Conservation (phyloP, 2,797 vertebrate genomes). For the Scarus forsteni region DNA sequence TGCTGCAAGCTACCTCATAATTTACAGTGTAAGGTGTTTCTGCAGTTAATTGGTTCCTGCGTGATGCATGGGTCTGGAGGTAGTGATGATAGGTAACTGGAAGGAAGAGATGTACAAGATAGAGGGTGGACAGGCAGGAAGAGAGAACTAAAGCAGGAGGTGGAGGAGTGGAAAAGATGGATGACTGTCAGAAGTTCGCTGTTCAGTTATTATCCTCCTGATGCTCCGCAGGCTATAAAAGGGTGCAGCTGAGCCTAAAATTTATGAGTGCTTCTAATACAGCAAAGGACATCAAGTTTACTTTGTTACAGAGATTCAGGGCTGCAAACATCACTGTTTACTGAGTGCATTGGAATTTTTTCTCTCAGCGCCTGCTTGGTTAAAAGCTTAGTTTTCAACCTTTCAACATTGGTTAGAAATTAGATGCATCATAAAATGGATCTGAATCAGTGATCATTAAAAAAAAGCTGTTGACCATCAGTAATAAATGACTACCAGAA, state of each 20-base stretch:
- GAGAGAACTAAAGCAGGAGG: conserved; percentile 11
- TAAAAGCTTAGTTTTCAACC: neutral
- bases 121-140: conserved; percentile 19
- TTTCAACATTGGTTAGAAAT: too few relatives aligned
- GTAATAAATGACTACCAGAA: too few relatives aligned
- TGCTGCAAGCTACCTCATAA: conserved; percentile 13
- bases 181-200: conserved; percentile 30
- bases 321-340: conserved; percentile 3
- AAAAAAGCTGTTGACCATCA: too few relatives aligned
- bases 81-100: conserved; percentile 24
- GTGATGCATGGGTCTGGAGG: conserved; percentile 18
- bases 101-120: conserved; percentile 23
- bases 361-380: neutral
- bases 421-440: neutral
- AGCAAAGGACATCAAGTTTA: conserved; percentile 46
- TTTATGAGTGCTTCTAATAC: conserved; percentile 56
- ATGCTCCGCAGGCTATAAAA: conserved; percentile 46
- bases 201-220: conserved; percentile 48
- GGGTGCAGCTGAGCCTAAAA: conserved; percentile 51
- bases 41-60: conserved; percentile 15
- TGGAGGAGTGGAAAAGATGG: conserved; percentile 27
- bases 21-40: conserved; percentile 25
- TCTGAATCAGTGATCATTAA: too few relatives aligned
- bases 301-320: conserved; percentile 16
- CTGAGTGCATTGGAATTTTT: conserved; percentile 6